Conservation (phyloP, 2,113 vertebrate species). For the Pterocles gutturalis region DNA sequence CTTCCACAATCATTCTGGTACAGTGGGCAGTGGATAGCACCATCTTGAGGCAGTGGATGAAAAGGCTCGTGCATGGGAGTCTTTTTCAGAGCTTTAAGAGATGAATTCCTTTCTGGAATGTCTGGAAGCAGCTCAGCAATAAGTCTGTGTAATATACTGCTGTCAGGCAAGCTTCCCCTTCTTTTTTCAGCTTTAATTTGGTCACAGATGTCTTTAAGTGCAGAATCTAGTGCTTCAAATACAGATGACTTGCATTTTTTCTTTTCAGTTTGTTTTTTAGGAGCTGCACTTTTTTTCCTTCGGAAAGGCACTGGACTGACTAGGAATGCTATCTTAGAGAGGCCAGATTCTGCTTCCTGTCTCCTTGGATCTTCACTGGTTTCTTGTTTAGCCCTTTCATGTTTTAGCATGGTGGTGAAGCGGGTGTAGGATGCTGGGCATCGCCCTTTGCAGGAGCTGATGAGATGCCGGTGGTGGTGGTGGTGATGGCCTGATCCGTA, state of each 20-base stretch:
- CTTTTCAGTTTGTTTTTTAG: conserved; percentile 83
- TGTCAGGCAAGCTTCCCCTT: conserved; percentile 88
- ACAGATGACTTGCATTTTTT: conserved; percentile 89
- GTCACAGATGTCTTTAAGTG: conserved; percentile 95
- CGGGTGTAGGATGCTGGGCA: conserved; percentile 96
- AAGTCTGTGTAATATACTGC: conserved; percentile 92
- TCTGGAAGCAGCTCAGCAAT: conserved; percentile 95
- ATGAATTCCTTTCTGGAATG: conserved; percentile 95
- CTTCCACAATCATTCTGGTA: conserved; percentile 83
- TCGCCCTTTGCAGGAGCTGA: conserved; percentile 94
- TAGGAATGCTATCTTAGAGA: conserved; percentile 96
- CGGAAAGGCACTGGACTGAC: conserved; percentile 99
- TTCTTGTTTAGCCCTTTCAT: conserved; percentile 91
- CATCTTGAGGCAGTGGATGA: conserved; percentile 81
- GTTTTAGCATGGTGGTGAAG: conserved; percentile 95
- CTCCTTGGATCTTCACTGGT: conserved; percentile 77
- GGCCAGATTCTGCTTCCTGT: conserved; percentile 86
- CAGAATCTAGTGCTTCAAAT: conserved; percentile 93
- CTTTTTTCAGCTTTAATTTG: conserved; percentile 93
- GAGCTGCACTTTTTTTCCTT: conserved; percentile 89
- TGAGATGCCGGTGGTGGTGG: conserved; percentile 89
- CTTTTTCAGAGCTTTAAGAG: conserved; percentile 82
- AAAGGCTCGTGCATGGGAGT: conserved; percentile 81
- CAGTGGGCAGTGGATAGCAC: conserved; percentile 77
- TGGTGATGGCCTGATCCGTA: conserved; percentile 88